These are phyloP conservation scores for Bombus terrestris DNA, from an alignment of 1,140 invertebrate genomes.

Conservation along the genomic window DNA sequence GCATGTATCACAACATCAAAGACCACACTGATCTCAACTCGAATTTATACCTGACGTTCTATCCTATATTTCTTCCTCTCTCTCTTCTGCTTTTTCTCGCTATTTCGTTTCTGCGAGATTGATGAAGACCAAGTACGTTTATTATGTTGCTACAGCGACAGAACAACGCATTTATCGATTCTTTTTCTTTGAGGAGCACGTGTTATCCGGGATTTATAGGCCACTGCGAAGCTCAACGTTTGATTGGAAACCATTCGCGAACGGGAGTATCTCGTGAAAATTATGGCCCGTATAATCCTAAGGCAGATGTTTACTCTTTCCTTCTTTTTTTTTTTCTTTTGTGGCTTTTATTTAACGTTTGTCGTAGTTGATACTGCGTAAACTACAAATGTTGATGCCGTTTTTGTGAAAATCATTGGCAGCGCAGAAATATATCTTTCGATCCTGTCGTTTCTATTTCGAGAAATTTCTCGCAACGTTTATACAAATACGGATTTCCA, in stretches of 20 bases:
- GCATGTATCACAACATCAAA: not conserved
- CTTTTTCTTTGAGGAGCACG: not conserved
- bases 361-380: not conserved
- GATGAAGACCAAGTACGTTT: conserved; percentile 16
- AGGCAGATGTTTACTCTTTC: not conserved
- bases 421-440: too few relatives aligned
- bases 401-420: too few relatives aligned
- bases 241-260: not conserved
- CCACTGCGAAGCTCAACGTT: not conserved
- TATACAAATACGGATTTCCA: too few relatives aligned
- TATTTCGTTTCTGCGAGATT: not conserved
- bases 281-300: not conserved
- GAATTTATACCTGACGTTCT: not conserved
- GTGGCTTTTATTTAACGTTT: not conserved
- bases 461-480: too few relatives aligned
- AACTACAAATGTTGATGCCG: not conserved
- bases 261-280: not conserved
- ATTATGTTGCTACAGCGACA: not conserved
- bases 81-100: not conserved
- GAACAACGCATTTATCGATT: conserved; percentile 13
- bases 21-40: not conserved
- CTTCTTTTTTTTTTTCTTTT: not conserved
- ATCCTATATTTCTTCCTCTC: not conserved
- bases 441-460: too few relatives aligned
- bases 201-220: conserved; percentile 13